A percentile compares a stretch with the other conserved stretches of the same genome.
phyloP scores from a whole-genome alignment of 1,140 invertebrate species.

The Rhysida immarginata region DNA sequence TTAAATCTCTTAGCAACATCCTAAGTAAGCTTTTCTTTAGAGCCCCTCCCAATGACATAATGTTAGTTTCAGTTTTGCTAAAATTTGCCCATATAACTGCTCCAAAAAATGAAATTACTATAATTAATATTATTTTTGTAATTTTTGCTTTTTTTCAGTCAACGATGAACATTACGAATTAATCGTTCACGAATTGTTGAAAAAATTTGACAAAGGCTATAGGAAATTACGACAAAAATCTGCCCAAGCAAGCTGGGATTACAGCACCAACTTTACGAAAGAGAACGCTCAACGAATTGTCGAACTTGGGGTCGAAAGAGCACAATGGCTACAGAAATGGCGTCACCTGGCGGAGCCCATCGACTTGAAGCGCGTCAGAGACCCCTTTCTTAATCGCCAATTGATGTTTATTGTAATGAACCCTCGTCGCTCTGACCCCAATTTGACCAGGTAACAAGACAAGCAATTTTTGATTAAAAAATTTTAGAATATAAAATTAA shows the following conservation, averaged over 20 bases:
- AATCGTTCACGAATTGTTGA: neutral
- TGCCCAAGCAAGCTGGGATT: neutral
- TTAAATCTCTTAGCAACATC: too few relatives aligned
- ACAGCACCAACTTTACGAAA: slow-evolving; percentile 40
- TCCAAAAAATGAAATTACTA: too few relatives aligned
- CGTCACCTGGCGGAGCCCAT: neutral
- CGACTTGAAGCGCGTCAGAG: neutral
- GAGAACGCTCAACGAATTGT: slow-evolving; percentile 38
- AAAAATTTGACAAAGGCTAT: neutral
- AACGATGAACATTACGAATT: neutral
- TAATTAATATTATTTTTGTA: too few relatives aligned
- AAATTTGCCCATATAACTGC: too few relatives aligned
- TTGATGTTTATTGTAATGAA: neutral
- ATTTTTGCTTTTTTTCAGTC: neutral
- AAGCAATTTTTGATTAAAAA: too few relatives aligned
- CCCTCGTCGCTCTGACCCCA: neutral
- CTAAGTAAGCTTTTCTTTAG: too few relatives aligned
- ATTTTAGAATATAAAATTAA: too few relatives aligned
- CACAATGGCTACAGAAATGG: neutral
- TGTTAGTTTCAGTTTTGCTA: too few relatives aligned
- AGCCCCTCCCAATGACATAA: too few relatives aligned
- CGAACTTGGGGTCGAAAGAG: neutral
- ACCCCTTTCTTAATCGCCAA: neutral
- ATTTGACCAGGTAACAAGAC: too few relatives aligned
- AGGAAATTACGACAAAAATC: neutral